Base-by-base conservation (phyloP, 1,140 invertebrate genomes). In the Micrasema longulum region DNA sequence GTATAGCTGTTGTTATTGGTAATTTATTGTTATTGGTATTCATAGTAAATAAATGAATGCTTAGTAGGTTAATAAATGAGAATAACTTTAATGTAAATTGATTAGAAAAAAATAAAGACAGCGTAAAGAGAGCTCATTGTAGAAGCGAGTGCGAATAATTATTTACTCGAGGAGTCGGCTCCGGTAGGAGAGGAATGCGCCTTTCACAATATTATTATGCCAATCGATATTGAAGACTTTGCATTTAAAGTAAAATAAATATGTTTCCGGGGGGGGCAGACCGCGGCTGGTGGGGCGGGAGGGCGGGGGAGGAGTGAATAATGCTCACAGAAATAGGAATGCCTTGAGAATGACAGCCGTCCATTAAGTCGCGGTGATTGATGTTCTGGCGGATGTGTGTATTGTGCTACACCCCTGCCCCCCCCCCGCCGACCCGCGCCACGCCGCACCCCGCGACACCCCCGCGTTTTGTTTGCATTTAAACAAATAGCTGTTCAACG, bases 301-400 rank as follows among this genome's bases (percentile, higher is more conserved):
- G 57, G 67, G 67, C 60, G 64, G 20, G 45, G 31, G 62, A 47
- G 55, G 62, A 57, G 74, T 76, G 74, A 76, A 76, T 76, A 76
- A 76, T 76, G 74, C 68, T 70, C 74, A 76, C 74, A 76, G 71
- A 76, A 72, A 76, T 73, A 76, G 74, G 74, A 76, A 76, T 76
- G 71, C 74, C 71, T 76, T 76, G 74, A 76, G 74, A 76, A 72
- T 76, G 74, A 76, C 74, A 76, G 74, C 16, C 74, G 67, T 72
- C 74, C 74, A 76, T 76, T 76, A 76, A 71, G 74, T 73, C 60
- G 67, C 65, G 52, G 71, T 76, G 74, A 76, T 76, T 72, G 74
- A 76, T 76, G 71, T 66, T 57, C 43, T 41, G 20, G 60, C 70
- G 69, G 74, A 75, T 75, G 52, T 74, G 72, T 72, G 67, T 72